These are phyloP conservation scores for Phacellophora camtschatica DNA, from an alignment of 30 jellyfish, hydroid and myxozoan species.

Conservation along the genomic window DNA sequence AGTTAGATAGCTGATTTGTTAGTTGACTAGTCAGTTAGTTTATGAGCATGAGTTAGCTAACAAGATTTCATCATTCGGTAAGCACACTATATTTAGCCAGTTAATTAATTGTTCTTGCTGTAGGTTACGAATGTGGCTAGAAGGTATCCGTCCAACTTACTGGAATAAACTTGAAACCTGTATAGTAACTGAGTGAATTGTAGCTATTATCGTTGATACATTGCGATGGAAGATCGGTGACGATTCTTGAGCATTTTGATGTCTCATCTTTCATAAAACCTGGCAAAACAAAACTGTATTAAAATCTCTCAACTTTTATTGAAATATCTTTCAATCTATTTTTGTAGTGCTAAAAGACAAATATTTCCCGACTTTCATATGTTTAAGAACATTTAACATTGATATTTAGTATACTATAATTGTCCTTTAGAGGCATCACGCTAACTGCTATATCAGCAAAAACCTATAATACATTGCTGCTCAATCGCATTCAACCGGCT, in stretches of 20 bases:
- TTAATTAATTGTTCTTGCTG: too few relatives aligned
- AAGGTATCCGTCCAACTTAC: conserved; percentile 24
- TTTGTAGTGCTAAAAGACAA: neutral
- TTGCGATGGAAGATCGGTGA: conserved; percentile 72
- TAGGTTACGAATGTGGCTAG: neutral
- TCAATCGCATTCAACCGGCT: too few relatives aligned
- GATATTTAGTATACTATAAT: too few relatives aligned
- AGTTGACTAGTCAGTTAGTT: neutral
- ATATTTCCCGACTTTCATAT: neutral
- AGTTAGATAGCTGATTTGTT: neutral
- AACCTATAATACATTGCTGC: too few relatives aligned
- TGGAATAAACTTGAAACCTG: conserved; percentile 86
- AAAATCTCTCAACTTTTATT: too few relatives aligned
- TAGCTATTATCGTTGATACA: conserved; percentile 64
- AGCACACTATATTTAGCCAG: too few relatives aligned
- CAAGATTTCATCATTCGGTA: too few relatives aligned
- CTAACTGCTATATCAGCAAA: too few relatives aligned
- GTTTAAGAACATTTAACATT: too few relatives aligned
- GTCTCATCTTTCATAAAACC: conserved; percentile 79
- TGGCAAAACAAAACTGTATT: neutral
- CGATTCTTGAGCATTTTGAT: conserved; percentile 62
- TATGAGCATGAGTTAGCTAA: too few relatives aligned
- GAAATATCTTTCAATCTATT: too few relatives aligned
- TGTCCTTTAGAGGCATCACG: too few relatives aligned
- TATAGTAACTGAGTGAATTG: conserved; percentile 57